Conservation (phyloP, 2,888 invertebrate genomes). For the Euplexia lucipara region DNA sequence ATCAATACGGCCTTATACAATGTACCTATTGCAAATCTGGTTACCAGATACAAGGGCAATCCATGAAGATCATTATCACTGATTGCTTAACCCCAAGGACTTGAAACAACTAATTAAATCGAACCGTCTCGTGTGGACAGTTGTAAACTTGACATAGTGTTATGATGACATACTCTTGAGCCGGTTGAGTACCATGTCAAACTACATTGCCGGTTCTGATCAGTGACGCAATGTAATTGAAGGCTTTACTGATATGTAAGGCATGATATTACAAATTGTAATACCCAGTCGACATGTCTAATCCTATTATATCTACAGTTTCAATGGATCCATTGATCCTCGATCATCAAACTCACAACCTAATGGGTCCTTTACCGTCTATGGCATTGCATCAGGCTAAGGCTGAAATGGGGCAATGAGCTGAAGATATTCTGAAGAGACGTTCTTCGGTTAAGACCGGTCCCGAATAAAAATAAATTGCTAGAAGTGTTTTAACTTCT, state of each 20-base stretch:
- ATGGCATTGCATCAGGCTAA: too few species aligned
- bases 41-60: constrained; percentile 35
- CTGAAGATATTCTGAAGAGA: too few species aligned
- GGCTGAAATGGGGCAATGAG: too few species aligned
- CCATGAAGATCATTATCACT: constrained; percentile 48
- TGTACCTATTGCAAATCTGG: constrained; percentile 1
- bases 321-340: too few species aligned
- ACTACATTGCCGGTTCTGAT: constrained; percentile 26
- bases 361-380: too few species aligned
- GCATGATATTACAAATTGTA: constrained; percentile 51
- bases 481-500: too few species aligned
- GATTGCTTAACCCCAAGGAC: constrained; percentile 39
- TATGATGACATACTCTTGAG: constrained; percentile 43
- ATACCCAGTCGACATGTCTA: constrained; percentile 47
- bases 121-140: constrained; percentile 39
- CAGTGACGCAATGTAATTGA: constrained; percentile 49
- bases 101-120: constrained; percentile 61
- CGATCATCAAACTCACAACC: too few species aligned
- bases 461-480: too few species aligned
- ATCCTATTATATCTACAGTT: constrained; percentile 26
- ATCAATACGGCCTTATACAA: constrained; percentile 8
- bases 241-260: constrained; percentile 39
- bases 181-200: constrained; percentile 48
- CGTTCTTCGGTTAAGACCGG: too few species aligned
- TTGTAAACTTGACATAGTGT: constrained; percentile 64